These are phyloP conservation scores for Eristalinus sepulchralis DNA, from an alignment of 2,888 invertebrate genomes.

Conservation along the genomic window DNA sequence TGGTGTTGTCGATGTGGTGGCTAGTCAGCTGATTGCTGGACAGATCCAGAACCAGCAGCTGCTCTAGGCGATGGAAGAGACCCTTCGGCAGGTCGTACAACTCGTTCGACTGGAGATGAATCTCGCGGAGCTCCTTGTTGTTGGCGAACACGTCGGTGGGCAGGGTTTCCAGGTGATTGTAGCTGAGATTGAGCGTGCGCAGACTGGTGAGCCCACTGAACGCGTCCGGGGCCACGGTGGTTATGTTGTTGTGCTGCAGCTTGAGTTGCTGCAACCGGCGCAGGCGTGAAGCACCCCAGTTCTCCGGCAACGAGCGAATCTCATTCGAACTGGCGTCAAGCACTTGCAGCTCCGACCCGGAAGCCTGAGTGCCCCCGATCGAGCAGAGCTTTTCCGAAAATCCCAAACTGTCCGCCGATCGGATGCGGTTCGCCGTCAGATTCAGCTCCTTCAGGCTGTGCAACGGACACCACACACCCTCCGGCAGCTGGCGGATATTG, in stretches of 20 bases:
- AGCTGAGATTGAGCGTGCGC: constrained; percentile 91
- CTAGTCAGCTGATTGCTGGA: constrained; percentile 92
- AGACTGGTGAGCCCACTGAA: constrained; percentile 90
- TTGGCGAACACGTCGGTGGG: constrained; percentile 92
- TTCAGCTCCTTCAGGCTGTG: constrained; percentile 91
- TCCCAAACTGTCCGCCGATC: constrained; percentile 89
- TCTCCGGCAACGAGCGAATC: constrained; percentile 87
- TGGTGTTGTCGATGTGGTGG: constrained; percentile 91
- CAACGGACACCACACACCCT: constrained; percentile 89
- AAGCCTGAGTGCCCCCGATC: constrained; percentile 82
- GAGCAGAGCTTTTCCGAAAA: constrained; percentile 82
- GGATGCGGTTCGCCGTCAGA: constrained; percentile 91
- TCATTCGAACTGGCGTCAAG: constrained; percentile 92
- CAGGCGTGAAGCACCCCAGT: constrained; percentile 88
- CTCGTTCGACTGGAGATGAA: constrained; percentile 92
- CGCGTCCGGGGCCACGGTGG: constrained; percentile 89
- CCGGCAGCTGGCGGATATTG: constrained; percentile 90
- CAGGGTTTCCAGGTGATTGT: constrained; percentile 90
- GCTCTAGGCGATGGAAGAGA: constrained; percentile 91
- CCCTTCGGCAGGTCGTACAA: constrained; percentile 91
- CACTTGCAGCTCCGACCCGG: constrained; percentile 86
- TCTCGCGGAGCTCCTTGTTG: constrained; percentile 90
- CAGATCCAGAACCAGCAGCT: constrained; percentile 91
- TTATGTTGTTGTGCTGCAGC: constrained; percentile 91
- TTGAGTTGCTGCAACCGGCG: constrained; percentile 90